Conservation (phyloP, 1,140 invertebrate genomes). For the Achroia grisella region DNA sequence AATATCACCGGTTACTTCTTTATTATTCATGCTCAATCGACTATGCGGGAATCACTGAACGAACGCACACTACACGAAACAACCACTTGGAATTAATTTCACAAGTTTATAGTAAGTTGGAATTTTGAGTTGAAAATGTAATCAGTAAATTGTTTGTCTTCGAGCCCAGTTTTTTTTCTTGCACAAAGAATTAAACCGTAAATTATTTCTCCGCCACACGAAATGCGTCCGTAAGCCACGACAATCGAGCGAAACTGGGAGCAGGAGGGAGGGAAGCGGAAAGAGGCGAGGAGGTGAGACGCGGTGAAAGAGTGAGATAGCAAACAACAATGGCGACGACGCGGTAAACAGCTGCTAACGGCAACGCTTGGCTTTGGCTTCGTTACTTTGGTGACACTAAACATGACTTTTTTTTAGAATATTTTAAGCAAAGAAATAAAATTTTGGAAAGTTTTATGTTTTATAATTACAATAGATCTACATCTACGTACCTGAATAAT, state of each 20-base stretch:
- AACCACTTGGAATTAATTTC: constrained; percentile 41
- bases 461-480: too few species aligned
- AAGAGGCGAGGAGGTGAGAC: constrained; percentile 34
- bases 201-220: constrained; percentile 25
- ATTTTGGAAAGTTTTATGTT: too few species aligned
- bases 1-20: constrained; percentile 65
- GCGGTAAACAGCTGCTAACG: constrained; percentile 68
- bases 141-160: constrained; percentile 11
- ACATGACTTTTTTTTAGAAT: neutral
- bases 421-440: neutral
- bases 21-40: constrained; percentile 71
- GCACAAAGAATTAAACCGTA: constrained; percentile 67
- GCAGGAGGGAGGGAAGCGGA: constrained; percentile 20
- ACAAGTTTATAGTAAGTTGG: constrained; percentile 20
- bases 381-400: neutral
- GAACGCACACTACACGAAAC: constrained; percentile 46
- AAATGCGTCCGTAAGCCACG: constrained; percentile 50
- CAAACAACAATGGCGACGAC: constrained; percentile 63
- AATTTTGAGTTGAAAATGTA: constrained; percentile 14
- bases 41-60: constrained; percentile 64
- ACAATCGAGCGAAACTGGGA: constrained; percentile 68
- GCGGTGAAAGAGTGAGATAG: constrained; percentile 48
- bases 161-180: constrained; percentile 31
- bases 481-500: too few species aligned
- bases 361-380: constrained; percentile 21